A percentile compares a stretch with the other conserved stretches of the same genome.
phyloP scores from a whole-genome alignment of 2,797 vertebrate species.

The Lycodopsis pacificus region DNA sequence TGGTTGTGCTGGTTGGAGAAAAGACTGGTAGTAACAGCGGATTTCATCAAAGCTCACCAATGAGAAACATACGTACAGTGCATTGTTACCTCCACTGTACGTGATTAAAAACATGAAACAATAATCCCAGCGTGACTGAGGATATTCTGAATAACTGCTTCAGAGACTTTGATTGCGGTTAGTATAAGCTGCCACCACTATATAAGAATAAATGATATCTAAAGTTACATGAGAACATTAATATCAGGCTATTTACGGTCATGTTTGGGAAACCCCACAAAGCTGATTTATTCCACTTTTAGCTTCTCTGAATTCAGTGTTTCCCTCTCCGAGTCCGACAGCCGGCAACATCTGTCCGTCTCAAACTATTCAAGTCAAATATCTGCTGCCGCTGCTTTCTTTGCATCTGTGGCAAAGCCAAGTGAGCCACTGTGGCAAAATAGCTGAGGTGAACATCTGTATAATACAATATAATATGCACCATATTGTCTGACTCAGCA shows the following conservation, averaged over 20 bases:
- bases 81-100: slow-evolving; percentile 27
- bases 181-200: background rate
- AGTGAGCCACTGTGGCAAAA: slow-evolving; percentile 28
- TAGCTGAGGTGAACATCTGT: background rate
- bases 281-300: background rate
- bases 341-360: slow-evolving; percentile 2
- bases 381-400: slow-evolving; percentile 18
- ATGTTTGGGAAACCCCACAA: background rate
- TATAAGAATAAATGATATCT: background rate
- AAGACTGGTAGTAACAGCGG: slow-evolving; percentile 49
- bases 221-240: background rate
- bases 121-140: background rate
- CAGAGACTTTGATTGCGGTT: slow-evolving; percentile 1
- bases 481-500: slow-evolving; percentile 17
- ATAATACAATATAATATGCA: slow-evolving; percentile 11
- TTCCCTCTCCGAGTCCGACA: background rate
- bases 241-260: background rate
- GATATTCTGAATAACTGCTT: slow-evolving; percentile 12
- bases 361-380: slow-evolving; percentile 21
- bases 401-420: slow-evolving; percentile 23
- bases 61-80: slow-evolving; percentile 41
- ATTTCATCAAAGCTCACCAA: slow-evolving; percentile 58
- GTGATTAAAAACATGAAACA: slow-evolving; percentile 19
- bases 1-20: slow-evolving; percentile 51
- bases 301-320: background rate